A percentile compares a stretch with the other conserved stretches of the same genome.
These are phyloP conservation scores for Danaus melanippus DNA, from an alignment of 1,140 invertebrate genomes.

Conservation along the genomic window DNA sequence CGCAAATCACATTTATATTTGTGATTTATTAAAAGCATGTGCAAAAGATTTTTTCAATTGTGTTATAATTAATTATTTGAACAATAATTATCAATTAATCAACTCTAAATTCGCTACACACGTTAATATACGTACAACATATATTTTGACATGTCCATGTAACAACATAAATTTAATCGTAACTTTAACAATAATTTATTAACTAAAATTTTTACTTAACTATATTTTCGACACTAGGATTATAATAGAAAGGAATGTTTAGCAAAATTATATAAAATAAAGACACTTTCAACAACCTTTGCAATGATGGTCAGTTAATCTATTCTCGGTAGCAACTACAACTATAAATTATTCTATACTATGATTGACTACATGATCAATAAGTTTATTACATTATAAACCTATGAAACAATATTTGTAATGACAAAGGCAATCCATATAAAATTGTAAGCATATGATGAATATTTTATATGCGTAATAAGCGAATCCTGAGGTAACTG, in stretches of 20 bases:
- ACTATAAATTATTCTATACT: conserved; percentile 38
- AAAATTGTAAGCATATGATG: conserved; percentile 21
- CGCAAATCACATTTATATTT: neutral
- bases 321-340: conserved; percentile 30
- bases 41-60: conserved; percentile 20
- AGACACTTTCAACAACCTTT: conserved; percentile 18
- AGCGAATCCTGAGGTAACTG: conserved; percentile 13
- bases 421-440: conserved; percentile 29
- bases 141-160: conserved; percentile 15
- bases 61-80: conserved; percentile 21
- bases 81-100: conserved; percentile 28
- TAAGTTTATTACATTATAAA: conserved; percentile 34
- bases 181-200: conserved; percentile 6
- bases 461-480: conserved; percentile 18
- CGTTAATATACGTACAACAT: conserved; percentile 9
- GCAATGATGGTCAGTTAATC: conserved; percentile 18
- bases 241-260: conserved; percentile 3
- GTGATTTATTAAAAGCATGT: conserved; percentile 32
- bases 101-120: conserved; percentile 17
- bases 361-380: conserved; percentile 38
- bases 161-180: conserved; percentile 12
- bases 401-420: conserved; percentile 25
- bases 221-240: conserved; percentile 3
- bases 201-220: conserved; percentile 4
- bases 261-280: conserved; percentile 1